Evolutionary conservation across 2,797 vertebrate species (phyloP), one percentile per base, ranked within the genome.

Genomic region (Simalia tracyae): DNA sequence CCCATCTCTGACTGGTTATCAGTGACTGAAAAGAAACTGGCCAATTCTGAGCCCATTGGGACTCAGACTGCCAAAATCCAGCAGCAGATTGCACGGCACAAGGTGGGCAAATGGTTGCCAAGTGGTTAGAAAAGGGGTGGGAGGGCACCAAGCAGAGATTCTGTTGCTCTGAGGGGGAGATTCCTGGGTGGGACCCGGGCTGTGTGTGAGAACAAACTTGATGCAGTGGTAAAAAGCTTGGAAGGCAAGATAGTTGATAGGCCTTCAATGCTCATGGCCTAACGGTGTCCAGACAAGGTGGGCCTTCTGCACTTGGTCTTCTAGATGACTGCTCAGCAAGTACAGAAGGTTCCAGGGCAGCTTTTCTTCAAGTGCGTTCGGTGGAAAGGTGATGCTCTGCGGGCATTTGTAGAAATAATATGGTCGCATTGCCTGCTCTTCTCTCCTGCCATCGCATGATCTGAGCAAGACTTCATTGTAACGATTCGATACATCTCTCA

Each of bases 51-150:
- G 97, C 99, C 99, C 94, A 99, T 99, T 92, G 99, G 99, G 91
- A 99, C 99, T 61, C 99, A 99, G 96, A 98, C 99, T 0, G 97
- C 98, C 95, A 99, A 99, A 97, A 99, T 99, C 97, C 98, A 98
- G 93, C 99, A 99, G 96, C 99, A 99, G 97, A 99, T 99, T 95
- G 86, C 97, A 85, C 98, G 98, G 89, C 99, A 99, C 97, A 99
- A 99, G 99, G 99, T 99, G 98, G 95, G 94, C 95, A 54, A n/a
- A 31, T 59, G 12, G 31, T 90, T 91, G 31, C 26, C 0, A 54
- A 6, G 87, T 12, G 4, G 36, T 6, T 46, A 68, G 0, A 87
- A 76, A 93, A n/a, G 28, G 64, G 26, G 2, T 6, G 19, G 63
- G 68, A 60, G 94, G 92, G 88, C 5, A 84, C 5, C 7, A 2